A percentile compares a stretch with the other conserved stretches of the same genome.
Evolutionary conservation across 1,140 invertebrate genomes (phyloP).

Genomic region (Saccostrea glomerata): DNA sequence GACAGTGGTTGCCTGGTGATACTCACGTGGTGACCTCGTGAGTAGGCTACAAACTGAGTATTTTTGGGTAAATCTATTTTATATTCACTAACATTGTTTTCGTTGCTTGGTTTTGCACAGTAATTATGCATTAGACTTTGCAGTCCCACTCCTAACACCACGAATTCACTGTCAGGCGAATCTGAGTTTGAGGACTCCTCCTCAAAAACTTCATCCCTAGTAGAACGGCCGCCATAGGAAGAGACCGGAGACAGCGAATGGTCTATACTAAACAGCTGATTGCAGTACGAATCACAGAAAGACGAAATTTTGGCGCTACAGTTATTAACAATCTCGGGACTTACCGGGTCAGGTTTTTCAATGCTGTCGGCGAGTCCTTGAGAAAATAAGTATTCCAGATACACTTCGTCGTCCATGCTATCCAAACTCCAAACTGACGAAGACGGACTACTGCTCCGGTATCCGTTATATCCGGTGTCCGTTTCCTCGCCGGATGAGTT

Average conservation of each 20-base stretch:
- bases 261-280: constrained; percentile 49
- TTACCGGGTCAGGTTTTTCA: constrained; percentile 61
- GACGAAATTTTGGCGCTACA: constrained; percentile 59
- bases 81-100: constrained; percentile 46
- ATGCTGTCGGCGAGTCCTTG: constrained; percentile 72
- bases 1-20: constrained; percentile 40
- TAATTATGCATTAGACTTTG: constrained; percentile 76
- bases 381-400: constrained; percentile 75
- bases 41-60: constrained; percentile 26
- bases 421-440: constrained; percentile 67
- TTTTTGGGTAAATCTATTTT: constrained; percentile 55
- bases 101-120: constrained; percentile 58
- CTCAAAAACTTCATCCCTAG: constrained; percentile 62
- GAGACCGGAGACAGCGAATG: constrained; percentile 24
- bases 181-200: neutral
- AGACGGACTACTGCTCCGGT: constrained; percentile 58
- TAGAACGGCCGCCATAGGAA: constrained; percentile 19
- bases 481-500: constrained; percentile 75
- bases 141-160: constrained; percentile 79
- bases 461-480: constrained; percentile 62
- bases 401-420: constrained; percentile 71
- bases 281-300: constrained; percentile 65
- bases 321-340: constrained; percentile 56
- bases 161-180: constrained; percentile 69
- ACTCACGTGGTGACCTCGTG: constrained; percentile 23